phyloP scores from a whole-genome alignment of 92 coral and sea anemone species.

The Metridium senile region DNA sequence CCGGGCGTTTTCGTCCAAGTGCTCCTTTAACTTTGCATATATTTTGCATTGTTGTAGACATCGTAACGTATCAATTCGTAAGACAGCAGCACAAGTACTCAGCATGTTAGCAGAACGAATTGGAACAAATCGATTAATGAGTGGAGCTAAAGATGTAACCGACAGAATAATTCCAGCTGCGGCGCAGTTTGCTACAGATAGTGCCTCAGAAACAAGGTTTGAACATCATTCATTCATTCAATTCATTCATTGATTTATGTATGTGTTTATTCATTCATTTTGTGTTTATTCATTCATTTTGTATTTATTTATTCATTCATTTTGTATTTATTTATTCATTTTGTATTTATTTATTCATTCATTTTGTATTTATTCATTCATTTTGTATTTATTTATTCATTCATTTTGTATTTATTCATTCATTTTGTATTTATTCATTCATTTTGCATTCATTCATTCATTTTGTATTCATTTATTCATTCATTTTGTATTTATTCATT shows the following conservation, averaged over 20 bases:
- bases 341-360: too few species aligned
- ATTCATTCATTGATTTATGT: neutral
- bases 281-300: neutral
- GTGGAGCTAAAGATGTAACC: constrained; percentile 95
- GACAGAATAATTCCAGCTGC: constrained; percentile 88
- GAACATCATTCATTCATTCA: neutral
- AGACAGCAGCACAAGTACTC: constrained; percentile 91
- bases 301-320: neutral
- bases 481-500: neutral
- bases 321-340: too few species aligned
- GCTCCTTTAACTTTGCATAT: neutral
- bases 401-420: too few species aligned
- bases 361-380: too few species aligned
- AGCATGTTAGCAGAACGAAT: constrained; percentile 90
- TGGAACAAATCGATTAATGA: constrained; percentile 89
- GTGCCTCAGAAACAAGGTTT: constrained; percentile 93
- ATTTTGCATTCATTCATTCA: neutral
- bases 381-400: too few species aligned
- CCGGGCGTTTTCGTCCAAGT: too few species aligned
- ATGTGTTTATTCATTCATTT: neutral
- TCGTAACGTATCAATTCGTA: constrained; percentile 87
- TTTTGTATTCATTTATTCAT: neutral
- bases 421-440: neutral
- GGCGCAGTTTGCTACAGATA: constrained; percentile 88
- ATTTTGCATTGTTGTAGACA: constrained; percentile 62